Evolutionary conservation across 2,113 vertebrate species (phyloP).

Genomic region (Raphicerus campestris): DNA sequence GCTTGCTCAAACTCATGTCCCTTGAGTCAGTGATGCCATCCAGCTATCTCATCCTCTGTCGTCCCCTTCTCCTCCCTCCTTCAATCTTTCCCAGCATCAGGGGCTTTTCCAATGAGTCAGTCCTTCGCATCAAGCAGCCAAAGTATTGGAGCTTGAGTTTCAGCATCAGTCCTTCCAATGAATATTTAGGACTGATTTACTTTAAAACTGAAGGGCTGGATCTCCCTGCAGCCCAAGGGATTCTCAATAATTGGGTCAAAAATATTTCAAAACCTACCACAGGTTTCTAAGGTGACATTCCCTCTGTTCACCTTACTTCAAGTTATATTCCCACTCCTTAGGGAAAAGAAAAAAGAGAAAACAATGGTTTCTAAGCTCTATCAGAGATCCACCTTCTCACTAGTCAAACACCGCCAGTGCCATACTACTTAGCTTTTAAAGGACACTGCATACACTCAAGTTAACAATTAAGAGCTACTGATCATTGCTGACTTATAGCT

Average conservation of each 20-base stretch:
- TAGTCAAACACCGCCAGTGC: neutral
- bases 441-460: constrained; percentile 4
- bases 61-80: neutral
- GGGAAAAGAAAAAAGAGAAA: neutral
- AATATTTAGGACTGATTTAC: neutral
- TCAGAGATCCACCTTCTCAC: neutral
- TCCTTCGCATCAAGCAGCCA: neutral
- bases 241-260: neutral
- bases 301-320: neutral
- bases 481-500: neutral
- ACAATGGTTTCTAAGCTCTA: neutral
- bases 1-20: neutral
- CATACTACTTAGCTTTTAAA: constrained; percentile 10
- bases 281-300: neutral
- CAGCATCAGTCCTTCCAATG: neutral
- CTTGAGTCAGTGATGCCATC: neutral
- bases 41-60: neutral
- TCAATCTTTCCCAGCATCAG: neutral
- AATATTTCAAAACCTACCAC: constrained; percentile 20
- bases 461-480: neutral
- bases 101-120: neutral
- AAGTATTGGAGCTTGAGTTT: neutral
- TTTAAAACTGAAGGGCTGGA: neutral
- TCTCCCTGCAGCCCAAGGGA: neutral
- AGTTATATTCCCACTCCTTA: neutral